phyloP scores from a whole-genome alignment of 2,888 invertebrate species.

The Sphinx pinastri region DNA sequence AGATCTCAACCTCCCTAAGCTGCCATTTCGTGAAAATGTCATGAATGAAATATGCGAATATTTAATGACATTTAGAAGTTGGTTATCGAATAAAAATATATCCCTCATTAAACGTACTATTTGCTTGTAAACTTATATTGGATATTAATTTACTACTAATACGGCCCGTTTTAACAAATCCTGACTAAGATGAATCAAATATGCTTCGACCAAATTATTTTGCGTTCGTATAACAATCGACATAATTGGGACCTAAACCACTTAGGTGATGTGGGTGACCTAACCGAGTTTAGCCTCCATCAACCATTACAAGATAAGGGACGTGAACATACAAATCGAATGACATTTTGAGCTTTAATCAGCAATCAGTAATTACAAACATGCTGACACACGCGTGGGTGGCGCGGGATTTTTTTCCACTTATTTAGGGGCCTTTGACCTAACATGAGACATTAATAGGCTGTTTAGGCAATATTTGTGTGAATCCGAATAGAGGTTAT shows the following conservation, averaged over 20 bases:
- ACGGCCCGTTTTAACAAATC: too few relatives aligned
- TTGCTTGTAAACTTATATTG: too few relatives aligned
- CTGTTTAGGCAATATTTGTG: constrained; percentile 41
- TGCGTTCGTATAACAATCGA: neutral
- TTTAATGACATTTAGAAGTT: too few relatives aligned
- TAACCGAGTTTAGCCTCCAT: neutral
- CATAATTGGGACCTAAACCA: constrained; percentile 4
- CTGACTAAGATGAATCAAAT: too few relatives aligned
- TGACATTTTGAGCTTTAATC: constrained; percentile 11
- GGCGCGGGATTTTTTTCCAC: constrained; percentile 4
- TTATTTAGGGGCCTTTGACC: constrained; percentile 20
- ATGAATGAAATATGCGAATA: too few relatives aligned
- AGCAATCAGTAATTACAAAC: constrained; percentile 18
- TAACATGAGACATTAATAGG: constrained; percentile 10
- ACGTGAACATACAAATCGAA: constrained; percentile 14
- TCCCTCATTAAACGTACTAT: too few relatives aligned
- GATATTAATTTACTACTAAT: too few relatives aligned
- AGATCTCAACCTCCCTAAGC: too few relatives aligned
- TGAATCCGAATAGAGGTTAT: constrained; percentile 45
- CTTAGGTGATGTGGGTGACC: neutral
- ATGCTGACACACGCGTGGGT: constrained; percentile 21
- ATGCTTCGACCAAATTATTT: too few relatives aligned
- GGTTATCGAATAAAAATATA: too few relatives aligned
- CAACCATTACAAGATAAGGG: constrained; percentile 21
- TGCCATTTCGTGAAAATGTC: too few relatives aligned